These are phyloP conservation scores for Siniperca obscura DNA, from an alignment of 2,797 vertebrate genomes.

Conservation along the genomic window DNA sequence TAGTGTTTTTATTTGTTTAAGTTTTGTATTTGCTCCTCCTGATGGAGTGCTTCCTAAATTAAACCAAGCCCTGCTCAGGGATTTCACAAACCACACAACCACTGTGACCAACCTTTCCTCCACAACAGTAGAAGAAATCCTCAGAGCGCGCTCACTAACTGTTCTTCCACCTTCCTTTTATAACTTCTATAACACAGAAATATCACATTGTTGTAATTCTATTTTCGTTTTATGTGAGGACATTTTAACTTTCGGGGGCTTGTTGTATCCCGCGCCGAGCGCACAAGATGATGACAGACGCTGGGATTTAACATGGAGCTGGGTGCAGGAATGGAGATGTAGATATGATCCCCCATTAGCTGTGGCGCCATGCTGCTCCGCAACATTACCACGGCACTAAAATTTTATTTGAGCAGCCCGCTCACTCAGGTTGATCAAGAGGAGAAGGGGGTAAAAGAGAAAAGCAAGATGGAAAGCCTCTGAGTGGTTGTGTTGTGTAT, in stretches of 20 bases:
- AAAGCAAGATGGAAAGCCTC: constrained; percentile 20
- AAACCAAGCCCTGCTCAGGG: constrained; percentile 37
- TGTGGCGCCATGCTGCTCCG: constrained; percentile 75
- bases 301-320: constrained; percentile 52
- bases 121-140: constrained; percentile 43
- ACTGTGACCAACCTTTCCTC: constrained; percentile 45
- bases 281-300: constrained; percentile 65
- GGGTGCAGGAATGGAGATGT: constrained; percentile 58
- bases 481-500: constrained; percentile 42
- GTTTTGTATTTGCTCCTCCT: constrained; percentile 14
- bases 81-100: constrained; percentile 54
- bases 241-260: constrained; percentile 69
- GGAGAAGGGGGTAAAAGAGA: constrained; percentile 4
- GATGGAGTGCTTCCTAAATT: constrained; percentile 35
- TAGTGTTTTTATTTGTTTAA: constrained; percentile 22
- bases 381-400: constrained; percentile 83
- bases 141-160: background rate
- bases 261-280: constrained; percentile 49
- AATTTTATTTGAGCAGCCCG: constrained; percentile 82
- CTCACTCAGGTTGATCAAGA: constrained; percentile 79
- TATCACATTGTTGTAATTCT: constrained; percentile 72
- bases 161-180: constrained; percentile 38
- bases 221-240: constrained; percentile 71
- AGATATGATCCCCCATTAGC: constrained; percentile 80
- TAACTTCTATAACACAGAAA: constrained; percentile 53